phyloP scores from a whole-genome alignment of 1,140 invertebrate genomes.

The Drosophila busckii region DNA sequence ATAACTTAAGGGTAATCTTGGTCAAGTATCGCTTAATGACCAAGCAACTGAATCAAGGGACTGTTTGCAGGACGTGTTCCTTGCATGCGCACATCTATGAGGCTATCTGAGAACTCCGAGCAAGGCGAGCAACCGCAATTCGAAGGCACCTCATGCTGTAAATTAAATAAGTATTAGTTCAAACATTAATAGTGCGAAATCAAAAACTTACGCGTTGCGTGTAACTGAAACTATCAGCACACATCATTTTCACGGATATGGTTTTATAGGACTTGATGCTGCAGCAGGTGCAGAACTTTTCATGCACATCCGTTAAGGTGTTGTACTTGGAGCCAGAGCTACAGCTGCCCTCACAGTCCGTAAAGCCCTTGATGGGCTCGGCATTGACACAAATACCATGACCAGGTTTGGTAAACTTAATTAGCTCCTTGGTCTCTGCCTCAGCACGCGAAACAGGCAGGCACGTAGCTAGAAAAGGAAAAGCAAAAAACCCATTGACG shows the following conservation, averaged over 20 bases:
- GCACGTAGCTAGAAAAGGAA: conserved; percentile 80
- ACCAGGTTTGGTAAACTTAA: conserved; percentile 77
- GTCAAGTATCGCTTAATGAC: conserved; percentile 28
- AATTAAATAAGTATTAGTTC: background rate
- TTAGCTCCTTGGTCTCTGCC: conserved; percentile 81
- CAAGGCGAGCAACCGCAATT: conserved; percentile 60
- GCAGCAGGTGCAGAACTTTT: conserved; percentile 75
- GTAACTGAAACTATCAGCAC: conserved; percentile 59
- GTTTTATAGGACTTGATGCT: conserved; percentile 58
- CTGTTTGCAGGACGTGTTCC: conserved; percentile 4
- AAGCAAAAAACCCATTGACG: background rate
- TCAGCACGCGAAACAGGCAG: conserved; percentile 80
- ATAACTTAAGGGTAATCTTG: background rate
- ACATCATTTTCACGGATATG: conserved; percentile 66
- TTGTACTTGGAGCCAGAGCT: conserved; percentile 84
- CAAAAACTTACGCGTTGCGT: conserved; percentile 41
- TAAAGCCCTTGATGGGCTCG: conserved; percentile 81
- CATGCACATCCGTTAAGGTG: conserved; percentile 57
- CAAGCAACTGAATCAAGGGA: conserved; percentile 42
- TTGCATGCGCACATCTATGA: conserved; percentile 49
- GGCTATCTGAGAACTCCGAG: conserved; percentile 30
- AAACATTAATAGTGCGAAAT: background rate
- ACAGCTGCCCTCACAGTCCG: conserved; percentile 84
- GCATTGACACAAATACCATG: conserved; percentile 83
- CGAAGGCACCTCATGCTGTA: conserved; percentile 59